Conservation (phyloP, 2,888 invertebrate species). For the Eucriotettix oculatus region DNA sequence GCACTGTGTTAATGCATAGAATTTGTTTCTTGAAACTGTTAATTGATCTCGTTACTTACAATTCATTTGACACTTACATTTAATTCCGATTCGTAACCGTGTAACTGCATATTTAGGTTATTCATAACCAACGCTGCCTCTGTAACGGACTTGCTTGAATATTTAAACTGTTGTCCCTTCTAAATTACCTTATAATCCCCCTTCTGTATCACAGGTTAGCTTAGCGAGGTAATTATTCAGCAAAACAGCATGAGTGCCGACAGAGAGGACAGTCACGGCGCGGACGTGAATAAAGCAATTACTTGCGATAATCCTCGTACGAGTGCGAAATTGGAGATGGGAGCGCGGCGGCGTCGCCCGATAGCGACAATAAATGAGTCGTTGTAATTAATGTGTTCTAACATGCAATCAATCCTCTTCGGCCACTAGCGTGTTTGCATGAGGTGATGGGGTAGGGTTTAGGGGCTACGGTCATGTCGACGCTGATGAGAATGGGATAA, state of each 20-base stretch:
- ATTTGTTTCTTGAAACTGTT: too few species aligned
- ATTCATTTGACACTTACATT: too few species aligned
- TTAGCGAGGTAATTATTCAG: background rate
- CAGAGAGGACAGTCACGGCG: background rate
- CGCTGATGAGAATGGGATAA: too few species aligned
- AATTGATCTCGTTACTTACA: too few species aligned
- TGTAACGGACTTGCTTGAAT: too few species aligned
- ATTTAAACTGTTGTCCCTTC: background rate
- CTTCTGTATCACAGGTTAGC: background rate
- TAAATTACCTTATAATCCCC: background rate
- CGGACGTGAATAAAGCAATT: background rate
- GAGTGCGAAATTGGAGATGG: background rate
- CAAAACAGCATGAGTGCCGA: background rate
- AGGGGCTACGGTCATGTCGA: too few species aligned
- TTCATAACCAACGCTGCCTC: too few species aligned
- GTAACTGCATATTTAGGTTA: too few species aligned
- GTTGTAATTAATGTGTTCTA: background rate
- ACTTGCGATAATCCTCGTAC: background rate
- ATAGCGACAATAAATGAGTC: background rate
- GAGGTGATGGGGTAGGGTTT: background rate
- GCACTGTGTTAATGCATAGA: too few species aligned
- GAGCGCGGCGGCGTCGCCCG: background rate
- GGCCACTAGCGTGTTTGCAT: background rate
- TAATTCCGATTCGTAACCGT: too few species aligned
- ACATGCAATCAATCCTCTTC: background rate